Base-by-base conservation (phyloP, 1,140 invertebrate genomes). In the Ceratina japonica region DNA sequence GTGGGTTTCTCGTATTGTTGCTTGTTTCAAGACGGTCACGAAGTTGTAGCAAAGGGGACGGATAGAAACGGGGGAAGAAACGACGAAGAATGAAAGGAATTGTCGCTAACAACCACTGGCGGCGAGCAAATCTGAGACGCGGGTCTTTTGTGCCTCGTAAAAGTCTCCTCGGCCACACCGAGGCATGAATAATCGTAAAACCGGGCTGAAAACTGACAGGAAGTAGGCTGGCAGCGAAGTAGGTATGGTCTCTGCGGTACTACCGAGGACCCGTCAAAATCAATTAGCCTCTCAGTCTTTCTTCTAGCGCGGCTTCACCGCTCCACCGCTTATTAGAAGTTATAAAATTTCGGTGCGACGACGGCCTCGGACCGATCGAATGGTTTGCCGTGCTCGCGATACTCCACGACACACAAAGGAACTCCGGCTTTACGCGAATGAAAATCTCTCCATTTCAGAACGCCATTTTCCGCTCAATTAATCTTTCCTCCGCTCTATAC, bases 131-230 rank as follows among this genome's bases (percentile, higher is more conserved):
- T 86, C 86, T 84, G 84, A 82, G 79, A 71, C 86, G 78, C 79
- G 84, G 85, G 81, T 86, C 84, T 87, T 87, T 87, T 87, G 87
- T 87, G 85, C 85, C 84, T 87, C 84, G 82, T 87, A 89, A 86
- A 84, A 87, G 82, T 85, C 83, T 82, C 73, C 68, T 71, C 88
- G 88, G 87, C 86, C 86, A 88, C 87, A 84, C 79, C 76, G 80
- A 71, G 75, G 84, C 82, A 79, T 80, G 79, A 88, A 87, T 87
- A 87, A 87, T 87, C 84, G 86, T 87, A 87, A 87, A 87, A 87
- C 81, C 81, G 64, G 66, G 82, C 81, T 84, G 86, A 81, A 86
- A 87, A 85, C 78, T 76, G 86, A 77, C 83, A 87, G 85, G 83
- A 85, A 87, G 85, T 87, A 85, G 84, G 83, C 80, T 86, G 84